phyloP scores from a whole-genome alignment of 1,140 invertebrate species.

The Heterodera schachtii region DNA sequence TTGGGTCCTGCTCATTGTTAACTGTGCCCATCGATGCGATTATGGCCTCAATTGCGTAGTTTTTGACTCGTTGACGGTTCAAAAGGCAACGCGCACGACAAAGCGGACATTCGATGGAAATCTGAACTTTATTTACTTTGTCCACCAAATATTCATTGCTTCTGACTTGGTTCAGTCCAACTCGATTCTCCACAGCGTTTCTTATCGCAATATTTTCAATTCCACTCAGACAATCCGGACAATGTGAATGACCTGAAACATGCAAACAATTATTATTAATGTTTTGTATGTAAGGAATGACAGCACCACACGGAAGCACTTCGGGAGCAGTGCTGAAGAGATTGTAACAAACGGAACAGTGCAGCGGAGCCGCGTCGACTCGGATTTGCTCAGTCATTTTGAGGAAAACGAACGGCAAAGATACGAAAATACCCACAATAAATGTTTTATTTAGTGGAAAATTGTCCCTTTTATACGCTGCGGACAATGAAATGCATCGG shows the following conservation, averaged over 20 bases:
- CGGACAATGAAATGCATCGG: no score
- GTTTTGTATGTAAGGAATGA: neutral
- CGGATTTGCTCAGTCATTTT: slow-evolving; percentile 33
- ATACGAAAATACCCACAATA: no score
- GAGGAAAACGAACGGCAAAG: no score
- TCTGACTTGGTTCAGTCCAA: neutral
- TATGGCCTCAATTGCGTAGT: slow-evolving; percentile 38
- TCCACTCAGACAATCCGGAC: slow-evolving; percentile 20
- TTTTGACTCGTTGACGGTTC: slow-evolving; percentile 12
- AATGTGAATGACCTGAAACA: slow-evolving; percentile 31
- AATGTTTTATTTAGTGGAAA: no score
- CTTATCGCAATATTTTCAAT: neutral
- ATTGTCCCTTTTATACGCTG: no score
- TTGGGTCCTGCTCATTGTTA: slow-evolving; percentile 1
- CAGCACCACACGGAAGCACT: slow-evolving; percentile 34
- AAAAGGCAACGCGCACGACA: slow-evolving; percentile 18
- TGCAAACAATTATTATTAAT: neutral
- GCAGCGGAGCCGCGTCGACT: slow-evolving; percentile 41
- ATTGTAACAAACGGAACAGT: slow-evolving; percentile 36
- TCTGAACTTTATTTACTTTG: neutral
- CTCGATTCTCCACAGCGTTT: neutral
- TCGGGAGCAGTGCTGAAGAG: slow-evolving; percentile 26
- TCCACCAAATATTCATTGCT: no score
- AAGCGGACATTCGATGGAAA: slow-evolving; percentile 35
- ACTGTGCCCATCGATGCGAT: slow-evolving; percentile 25